These are phyloP conservation scores for Paragorgia papillata DNA, from an alignment of 92 coral and sea anemone species.

Conservation along the genomic window DNA sequence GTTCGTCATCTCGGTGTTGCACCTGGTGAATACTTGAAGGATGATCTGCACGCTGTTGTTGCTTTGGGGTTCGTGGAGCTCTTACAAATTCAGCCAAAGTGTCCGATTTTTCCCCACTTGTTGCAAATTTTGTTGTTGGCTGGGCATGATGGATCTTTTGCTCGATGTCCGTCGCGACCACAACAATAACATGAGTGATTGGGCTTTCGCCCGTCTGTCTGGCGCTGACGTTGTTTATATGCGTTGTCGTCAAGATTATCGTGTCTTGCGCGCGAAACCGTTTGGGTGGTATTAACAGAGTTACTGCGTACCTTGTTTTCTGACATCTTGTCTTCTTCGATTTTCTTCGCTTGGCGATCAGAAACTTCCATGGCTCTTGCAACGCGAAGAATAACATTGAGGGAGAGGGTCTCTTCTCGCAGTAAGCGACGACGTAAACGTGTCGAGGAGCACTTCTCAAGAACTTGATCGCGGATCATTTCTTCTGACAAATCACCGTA, in stretches of 20 bases:
- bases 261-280: not conserved
- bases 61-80: constrained; percentile 3
- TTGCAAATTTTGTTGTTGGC: constrained; percentile 43
- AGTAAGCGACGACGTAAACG: constrained; percentile 43
- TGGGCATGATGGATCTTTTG: constrained; percentile 56
- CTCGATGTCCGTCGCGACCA: constrained; percentile 53
- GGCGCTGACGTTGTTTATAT: not conserved
- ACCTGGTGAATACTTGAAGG: constrained; percentile 11
- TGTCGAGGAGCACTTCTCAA: constrained; percentile 54
- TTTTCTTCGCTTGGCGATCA: constrained; percentile 16
- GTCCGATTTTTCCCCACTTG: constrained; percentile 49
- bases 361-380: constrained; percentile 15
- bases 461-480: constrained; percentile 57
- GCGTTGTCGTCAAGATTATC: not conserved
- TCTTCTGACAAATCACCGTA: constrained; percentile 24
- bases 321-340: not conserved
- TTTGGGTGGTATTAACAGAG: not conserved
- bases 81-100: constrained; percentile 31
- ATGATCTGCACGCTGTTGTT: constrained; percentile 3
- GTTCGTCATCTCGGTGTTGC: constrained; percentile 2
- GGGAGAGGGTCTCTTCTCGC: constrained; percentile 44
- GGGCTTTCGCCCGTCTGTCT: not conserved
- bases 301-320: not conserved
- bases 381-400: constrained; percentile 1
- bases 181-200: constrained; percentile 54